These are phyloP conservation scores for Sinhomidia bicolor DNA, from an alignment of 2,888 invertebrate genomes.

Conservation along the genomic window DNA sequence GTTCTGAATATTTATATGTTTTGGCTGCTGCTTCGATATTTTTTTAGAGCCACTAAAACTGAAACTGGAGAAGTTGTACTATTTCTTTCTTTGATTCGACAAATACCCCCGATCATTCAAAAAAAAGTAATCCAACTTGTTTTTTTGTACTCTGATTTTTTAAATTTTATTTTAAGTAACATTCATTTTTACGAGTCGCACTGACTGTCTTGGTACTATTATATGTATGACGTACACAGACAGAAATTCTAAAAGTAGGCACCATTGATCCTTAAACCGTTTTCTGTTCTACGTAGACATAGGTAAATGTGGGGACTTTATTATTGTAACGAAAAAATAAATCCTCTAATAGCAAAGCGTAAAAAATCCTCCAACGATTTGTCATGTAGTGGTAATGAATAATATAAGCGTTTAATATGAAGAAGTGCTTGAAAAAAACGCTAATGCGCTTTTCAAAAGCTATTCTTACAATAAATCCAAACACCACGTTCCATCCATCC, in stretches of 20 bases:
- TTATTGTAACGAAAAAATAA: neutral
- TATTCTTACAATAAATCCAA: conserved; percentile 53
- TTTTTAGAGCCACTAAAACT: conserved; percentile 5
- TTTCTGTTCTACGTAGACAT: conserved; percentile 10
- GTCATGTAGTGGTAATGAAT: conserved; percentile 40
- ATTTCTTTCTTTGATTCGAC: neutral
- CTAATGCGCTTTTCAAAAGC: conserved; percentile 51
- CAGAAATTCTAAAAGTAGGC: neutral
- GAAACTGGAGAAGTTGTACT: conserved; percentile 12
- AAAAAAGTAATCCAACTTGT: conserved; percentile 53
- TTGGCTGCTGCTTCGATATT: neutral
- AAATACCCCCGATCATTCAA: neutral
- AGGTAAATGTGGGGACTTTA: conserved; percentile 6
- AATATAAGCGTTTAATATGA: conserved; percentile 29
- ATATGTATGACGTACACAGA: neutral
- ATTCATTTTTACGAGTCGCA: conserved; percentile 35
- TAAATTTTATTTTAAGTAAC: conserved; percentile 40
- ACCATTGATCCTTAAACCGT: neutral
- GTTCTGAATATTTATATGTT: neutral
- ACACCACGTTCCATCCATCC: conserved; percentile 54
- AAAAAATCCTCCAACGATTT: conserved; percentile 35
- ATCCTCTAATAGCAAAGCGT: neutral
- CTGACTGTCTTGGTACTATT: no score
- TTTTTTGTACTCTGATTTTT: conserved; percentile 44
- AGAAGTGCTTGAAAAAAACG: conserved; percentile 27